phyloP scores from a whole-genome alignment of 2,888 invertebrate species.

The Charanyca ferruginea region DNA sequence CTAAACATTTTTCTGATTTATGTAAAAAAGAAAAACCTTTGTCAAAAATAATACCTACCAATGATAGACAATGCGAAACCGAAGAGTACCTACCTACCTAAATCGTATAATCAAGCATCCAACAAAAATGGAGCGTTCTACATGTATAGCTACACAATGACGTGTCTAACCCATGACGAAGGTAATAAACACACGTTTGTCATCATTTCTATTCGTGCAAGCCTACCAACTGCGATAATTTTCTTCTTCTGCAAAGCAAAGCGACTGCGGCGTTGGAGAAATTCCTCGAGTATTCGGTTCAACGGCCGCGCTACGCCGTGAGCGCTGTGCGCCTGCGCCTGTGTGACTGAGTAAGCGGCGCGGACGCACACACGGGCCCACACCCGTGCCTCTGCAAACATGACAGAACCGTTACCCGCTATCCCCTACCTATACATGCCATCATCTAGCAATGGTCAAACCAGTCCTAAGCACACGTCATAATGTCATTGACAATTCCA shows the following conservation, averaged over 20 bases:
- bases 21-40: background rate
- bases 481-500: slow-evolving; percentile 7
- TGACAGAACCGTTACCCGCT: slow-evolving; percentile 87
- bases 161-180: slow-evolving; percentile 1
- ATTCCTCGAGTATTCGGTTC: slow-evolving; percentile 90
- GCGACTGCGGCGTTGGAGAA: slow-evolving; percentile 85
- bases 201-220: slow-evolving; percentile 58
- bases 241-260: slow-evolving; percentile 83
- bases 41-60: background rate
- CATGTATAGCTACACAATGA: background rate
- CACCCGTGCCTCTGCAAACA: slow-evolving; percentile 86
- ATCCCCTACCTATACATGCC: slow-evolving; percentile 74
- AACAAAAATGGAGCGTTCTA: background rate
- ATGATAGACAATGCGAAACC: background rate
- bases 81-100: background rate
- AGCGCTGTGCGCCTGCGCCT: slow-evolving; percentile 78
- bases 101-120: background rate
- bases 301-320: slow-evolving; percentile 88
- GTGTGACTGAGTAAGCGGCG: slow-evolving; percentile 81
- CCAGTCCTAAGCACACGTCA: slow-evolving; percentile 41
- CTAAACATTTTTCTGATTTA: background rate
- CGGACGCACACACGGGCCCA: slow-evolving; percentile 82
- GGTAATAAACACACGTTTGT: slow-evolving; percentile 18
- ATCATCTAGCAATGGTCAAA: slow-evolving; percentile 77
- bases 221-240: slow-evolving; percentile 78